Base-by-base conservation (phyloP, 2,888 invertebrate genomes). In the Entomobrya proxima region DNA sequence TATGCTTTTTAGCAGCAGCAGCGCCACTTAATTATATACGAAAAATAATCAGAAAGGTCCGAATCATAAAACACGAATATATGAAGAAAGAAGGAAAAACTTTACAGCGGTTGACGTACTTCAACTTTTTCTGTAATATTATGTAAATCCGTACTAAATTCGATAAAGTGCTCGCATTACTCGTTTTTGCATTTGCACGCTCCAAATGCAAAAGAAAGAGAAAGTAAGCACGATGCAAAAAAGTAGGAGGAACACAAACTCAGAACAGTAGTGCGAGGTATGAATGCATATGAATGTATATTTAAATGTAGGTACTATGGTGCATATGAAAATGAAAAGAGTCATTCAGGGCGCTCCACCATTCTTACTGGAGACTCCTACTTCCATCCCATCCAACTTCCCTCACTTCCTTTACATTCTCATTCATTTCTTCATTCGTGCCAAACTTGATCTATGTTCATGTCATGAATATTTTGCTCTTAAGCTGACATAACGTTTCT, bases 391-490 rank as follows among this genome's bases (percentile, higher is more conserved):
- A n/a, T n/a, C 40, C 27, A 21, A 72, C 47, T 15, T 37, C 69
- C 52, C 67, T 24, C 24, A 13, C 52, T 40, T 64, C 64, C 47
- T 58, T 74, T 76, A 37, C 67, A 37, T 21, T 67, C 67, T 13
- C 40, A 58, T 64, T 30, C 64, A 64, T 78, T 67, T 78, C 50
- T 24, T 32, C 18, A 64, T 69, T 40, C 27, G 52, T 40, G 69
- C 69, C 55, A 79, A 79, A 69, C 37, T 79, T 69, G 79, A 79
- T 79, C 69, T 55, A 79, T 79, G 79, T 40, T 79, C 69, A 52
- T 55, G 78, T 64, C 78, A 67, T 64, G 64, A 64, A 78, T 47
- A 64, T 37, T 67, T 35, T 40, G 9, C 40, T 64, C 78, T 64
- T 78, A 64, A 64, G 64, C 78, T 78, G 21, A 64, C 78, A 78